Evolutionary conservation across 2,797 vertebrate species (phyloP).

Genomic region (Podargus strigoides): DNA sequence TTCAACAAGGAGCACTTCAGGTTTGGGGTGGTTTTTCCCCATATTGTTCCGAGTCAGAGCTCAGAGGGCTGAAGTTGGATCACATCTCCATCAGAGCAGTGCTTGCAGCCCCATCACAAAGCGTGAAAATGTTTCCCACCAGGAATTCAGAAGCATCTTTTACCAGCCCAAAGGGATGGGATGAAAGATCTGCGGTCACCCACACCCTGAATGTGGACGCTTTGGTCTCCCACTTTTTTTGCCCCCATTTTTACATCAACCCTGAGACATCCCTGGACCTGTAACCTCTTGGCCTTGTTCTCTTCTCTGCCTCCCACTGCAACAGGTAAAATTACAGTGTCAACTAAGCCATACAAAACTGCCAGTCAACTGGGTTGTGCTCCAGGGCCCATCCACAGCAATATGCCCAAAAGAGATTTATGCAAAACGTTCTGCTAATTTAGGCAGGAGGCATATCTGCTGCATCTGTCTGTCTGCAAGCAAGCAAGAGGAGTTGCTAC

Average conservation of each 20-base stretch:
- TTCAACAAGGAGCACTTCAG: neutral
- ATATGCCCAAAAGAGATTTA: neutral
- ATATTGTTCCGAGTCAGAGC: neutral
- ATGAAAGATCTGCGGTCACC: neutral
- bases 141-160: neutral
- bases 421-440: neutral
- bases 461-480: slow-evolving; percentile 35
- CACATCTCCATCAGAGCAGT: rapidly evolving
- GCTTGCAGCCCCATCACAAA: neutral
- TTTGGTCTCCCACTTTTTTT: neutral
- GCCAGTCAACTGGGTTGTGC: neutral
- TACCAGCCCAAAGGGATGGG: neutral
- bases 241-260: neutral
- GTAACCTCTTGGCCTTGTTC: neutral
- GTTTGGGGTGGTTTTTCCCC: neutral
- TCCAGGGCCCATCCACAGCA: neutral
- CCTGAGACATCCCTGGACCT: neutral
- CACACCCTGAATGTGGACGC: rapidly evolving
- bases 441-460: neutral
- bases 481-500: neutral
- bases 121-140: neutral
- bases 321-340: neutral
- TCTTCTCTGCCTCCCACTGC: neutral
- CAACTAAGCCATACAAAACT: neutral
- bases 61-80: neutral